phyloP scores from a whole-genome alignment of 2,888 invertebrate species.

The Electrophaes corylata region DNA sequence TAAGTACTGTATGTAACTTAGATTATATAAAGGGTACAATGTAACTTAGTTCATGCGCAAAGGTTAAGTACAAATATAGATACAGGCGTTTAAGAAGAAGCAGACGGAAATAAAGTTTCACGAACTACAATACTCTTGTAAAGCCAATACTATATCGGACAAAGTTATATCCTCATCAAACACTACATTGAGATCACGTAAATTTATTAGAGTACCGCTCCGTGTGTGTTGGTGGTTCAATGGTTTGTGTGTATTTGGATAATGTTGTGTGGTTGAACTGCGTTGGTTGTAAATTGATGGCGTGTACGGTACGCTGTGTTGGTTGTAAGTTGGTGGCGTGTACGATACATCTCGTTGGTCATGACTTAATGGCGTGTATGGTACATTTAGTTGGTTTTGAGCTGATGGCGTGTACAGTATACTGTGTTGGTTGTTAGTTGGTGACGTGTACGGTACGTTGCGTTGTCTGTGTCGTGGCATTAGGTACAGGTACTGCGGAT shows the following conservation, averaged over 20 bases:
- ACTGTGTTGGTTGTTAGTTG: too few relatives aligned
- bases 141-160: conserved; percentile 49
- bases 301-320: neutral
- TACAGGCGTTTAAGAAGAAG: neutral
- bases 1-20: neutral
- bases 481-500: neutral
- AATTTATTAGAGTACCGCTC: conserved; percentile 4
- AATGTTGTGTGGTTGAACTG: neutral
- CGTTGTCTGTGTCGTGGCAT: neutral
- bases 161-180: conserved; percentile 34
- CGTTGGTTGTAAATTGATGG: neutral
- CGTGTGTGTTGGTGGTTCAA: neutral
- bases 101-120: conserved; percentile 26
- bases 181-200: conserved; percentile 22
- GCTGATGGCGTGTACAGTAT: too few relatives aligned
- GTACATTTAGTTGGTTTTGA: too few relatives aligned
- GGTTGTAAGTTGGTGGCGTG: neutral
- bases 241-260: neutral
- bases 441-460: too few relatives aligned
- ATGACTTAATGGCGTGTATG: too few relatives aligned
- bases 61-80: neutral
- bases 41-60: neutral
- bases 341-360: too few relatives aligned
- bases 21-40: too few relatives aligned
- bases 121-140: conserved; percentile 52